phyloP scores from a whole-genome alignment of 1,140 invertebrate genomes.

The Sarcophaga bullata region DNA sequence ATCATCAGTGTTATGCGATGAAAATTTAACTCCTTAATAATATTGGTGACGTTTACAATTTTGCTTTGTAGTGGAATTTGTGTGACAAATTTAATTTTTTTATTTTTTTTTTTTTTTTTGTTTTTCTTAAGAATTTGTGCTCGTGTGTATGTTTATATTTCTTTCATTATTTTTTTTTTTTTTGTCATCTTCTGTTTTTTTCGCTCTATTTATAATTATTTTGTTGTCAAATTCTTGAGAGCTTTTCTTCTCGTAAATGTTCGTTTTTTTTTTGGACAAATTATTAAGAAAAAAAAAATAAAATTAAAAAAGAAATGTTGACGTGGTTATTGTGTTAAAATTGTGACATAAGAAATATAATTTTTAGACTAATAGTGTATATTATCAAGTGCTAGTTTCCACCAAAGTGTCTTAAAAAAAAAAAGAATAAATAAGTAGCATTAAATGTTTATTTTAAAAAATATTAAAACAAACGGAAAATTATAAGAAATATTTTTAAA shows the following conservation, averaged over 20 bases:
- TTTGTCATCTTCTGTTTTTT: neutral
- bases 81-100: too few relatives aligned
- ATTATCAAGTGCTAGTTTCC: slow-evolving; percentile 13
- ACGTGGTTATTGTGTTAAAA: slow-evolving; percentile 1
- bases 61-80: too few relatives aligned
- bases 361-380: neutral
- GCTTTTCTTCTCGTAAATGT: neutral
- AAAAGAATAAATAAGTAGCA: slow-evolving; percentile 10
- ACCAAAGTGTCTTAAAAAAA: slow-evolving; percentile 20
- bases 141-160: neutral
- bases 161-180: neutral
- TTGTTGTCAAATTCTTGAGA: neutral
- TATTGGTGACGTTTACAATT: too few relatives aligned
- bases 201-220: neutral
- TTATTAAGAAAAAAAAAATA: too few relatives aligned
- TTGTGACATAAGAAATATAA: slow-evolving; percentile 18
- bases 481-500: slow-evolving; percentile 28
- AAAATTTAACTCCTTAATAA: too few relatives aligned
- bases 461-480: slow-evolving; percentile 17
- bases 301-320: slow-evolving; percentile 6
- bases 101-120: neutral
- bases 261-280: slow-evolving; percentile 24
- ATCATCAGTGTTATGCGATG: neutral
- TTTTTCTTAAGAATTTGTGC: neutral
- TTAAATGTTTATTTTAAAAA: neutral